These are phyloP conservation scores for Callosobruchus maculatus DNA, from an alignment of 2,888 invertebrate species.

Conservation along the genomic window DNA sequence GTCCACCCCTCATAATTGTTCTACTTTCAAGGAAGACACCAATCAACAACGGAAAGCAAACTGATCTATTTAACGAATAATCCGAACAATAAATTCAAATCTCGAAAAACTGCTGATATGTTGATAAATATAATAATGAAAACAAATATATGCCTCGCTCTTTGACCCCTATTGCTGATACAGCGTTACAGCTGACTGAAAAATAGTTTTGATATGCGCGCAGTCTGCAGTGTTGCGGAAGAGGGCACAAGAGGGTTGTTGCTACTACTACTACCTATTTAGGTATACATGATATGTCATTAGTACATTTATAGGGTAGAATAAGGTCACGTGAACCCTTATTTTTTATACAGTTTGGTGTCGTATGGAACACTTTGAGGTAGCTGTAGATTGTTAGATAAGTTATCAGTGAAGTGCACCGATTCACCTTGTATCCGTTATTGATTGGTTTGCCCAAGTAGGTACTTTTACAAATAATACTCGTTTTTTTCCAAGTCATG, in stretches of 20 bases:
- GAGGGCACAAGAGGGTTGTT: not conserved
- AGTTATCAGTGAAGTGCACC: not conserved
- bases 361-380: no score
- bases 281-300: not conserved
- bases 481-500: not conserved
- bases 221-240: no score
- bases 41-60: not conserved
- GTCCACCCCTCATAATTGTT: not conserved
- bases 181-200: not conserved
- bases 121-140: not conserved
- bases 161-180: not conserved
- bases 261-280: not conserved
- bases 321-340: no score
- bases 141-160: not conserved
- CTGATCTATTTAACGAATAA: not conserved
- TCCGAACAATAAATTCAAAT: not conserved
- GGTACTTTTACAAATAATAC: not conserved
- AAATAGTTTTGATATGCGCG: not conserved
- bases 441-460: not conserved
- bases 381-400: not conserved
- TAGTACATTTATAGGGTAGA: not conserved
- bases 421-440: not conserved
- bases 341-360: no score
- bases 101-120: not conserved
- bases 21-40: not conserved